Evolutionary conservation across 1,140 invertebrate species (phyloP).

Genomic region (Magallana ariakensis): DNA sequence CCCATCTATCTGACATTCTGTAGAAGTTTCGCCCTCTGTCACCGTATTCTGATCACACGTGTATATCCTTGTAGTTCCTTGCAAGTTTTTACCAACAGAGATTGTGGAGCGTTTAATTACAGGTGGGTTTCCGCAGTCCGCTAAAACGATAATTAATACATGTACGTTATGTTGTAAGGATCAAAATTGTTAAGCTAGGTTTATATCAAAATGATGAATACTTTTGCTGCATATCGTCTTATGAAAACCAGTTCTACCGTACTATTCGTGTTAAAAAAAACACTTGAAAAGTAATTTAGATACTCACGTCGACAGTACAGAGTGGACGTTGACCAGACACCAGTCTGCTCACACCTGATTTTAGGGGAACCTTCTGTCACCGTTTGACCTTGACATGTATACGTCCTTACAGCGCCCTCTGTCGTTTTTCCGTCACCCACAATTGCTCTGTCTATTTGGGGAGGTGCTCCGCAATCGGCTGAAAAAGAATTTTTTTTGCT

Average conservation of each 20-base stretch:
- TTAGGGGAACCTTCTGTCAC: background rate
- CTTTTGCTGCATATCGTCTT: no score
- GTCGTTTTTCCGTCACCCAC: background rate
- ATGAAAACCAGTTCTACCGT: no score
- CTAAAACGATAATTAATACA: background rate
- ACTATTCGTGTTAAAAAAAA: background rate
- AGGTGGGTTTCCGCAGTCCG: conserved; percentile 26
- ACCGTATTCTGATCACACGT: conserved; percentile 27
- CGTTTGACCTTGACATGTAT: conserved; percentile 12
- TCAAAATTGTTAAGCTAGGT: no score
- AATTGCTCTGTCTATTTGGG: background rate
- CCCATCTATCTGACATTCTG: conserved; percentile 12
- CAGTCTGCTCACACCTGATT: background rate
- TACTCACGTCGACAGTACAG: conserved; percentile 13
- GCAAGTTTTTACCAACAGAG: background rate
- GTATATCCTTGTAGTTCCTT: background rate
- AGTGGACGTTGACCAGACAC: conserved; percentile 2
- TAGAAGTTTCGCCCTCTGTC: conserved; percentile 8
- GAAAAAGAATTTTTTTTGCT: background rate
- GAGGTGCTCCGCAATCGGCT: conserved; percentile 39
- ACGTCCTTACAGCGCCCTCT: conserved; percentile 21
- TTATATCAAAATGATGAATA: no score
- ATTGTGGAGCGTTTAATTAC: background rate
- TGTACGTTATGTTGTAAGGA: no score
- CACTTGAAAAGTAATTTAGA: background rate